These are phyloP conservation scores for Aselliscus stoliczkanus DNA, from an alignment of 2,797 vertebrate genomes.

Conservation along the genomic window DNA sequence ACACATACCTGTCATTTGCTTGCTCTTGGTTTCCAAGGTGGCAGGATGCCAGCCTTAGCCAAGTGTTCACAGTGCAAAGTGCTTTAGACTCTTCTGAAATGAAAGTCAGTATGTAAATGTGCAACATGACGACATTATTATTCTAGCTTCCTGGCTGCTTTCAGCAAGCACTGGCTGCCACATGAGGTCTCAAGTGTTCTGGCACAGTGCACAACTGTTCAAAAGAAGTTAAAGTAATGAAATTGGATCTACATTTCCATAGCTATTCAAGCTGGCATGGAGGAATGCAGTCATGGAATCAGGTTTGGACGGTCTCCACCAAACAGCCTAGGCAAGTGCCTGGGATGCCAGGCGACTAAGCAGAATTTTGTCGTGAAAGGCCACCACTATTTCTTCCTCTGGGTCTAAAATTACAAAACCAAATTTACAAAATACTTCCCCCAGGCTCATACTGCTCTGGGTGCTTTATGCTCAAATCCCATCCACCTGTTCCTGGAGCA, in stretches of 20 bases:
- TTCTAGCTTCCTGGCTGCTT: slow-evolving; percentile 72
- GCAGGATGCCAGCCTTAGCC: slow-evolving; percentile 47
- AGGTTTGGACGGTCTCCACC: slow-evolving; percentile 72
- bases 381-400: slow-evolving; percentile 59
- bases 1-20: slow-evolving; percentile 5
- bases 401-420: slow-evolving; percentile 63
- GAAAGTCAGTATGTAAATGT: slow-evolving; percentile 74
- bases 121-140: slow-evolving; percentile 74
- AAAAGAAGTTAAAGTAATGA: slow-evolving; percentile 73
- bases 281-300: slow-evolving; percentile 67
- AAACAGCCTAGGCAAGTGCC: slow-evolving; percentile 64
- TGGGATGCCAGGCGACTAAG: slow-evolving; percentile 72
- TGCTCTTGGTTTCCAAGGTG: slow-evolving; percentile 1
- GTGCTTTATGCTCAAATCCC: not conserved
- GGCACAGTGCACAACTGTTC: slow-evolving; percentile 70
- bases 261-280: slow-evolving; percentile 72
- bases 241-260: slow-evolving; percentile 73
- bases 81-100: slow-evolving; percentile 59
- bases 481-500: slow-evolving; percentile 8
- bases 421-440: too few species aligned
- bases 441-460: slow-evolving; percentile 17
- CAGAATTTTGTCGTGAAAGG: slow-evolving; percentile 73
- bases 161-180: slow-evolving; percentile 70
- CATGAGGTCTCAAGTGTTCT: slow-evolving; percentile 75
- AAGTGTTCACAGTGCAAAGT: slow-evolving; percentile 60